Evolutionary conservation across 2,888 invertebrate genomes (phyloP).

Genomic region (Psococerastis gibbosa): DNA sequence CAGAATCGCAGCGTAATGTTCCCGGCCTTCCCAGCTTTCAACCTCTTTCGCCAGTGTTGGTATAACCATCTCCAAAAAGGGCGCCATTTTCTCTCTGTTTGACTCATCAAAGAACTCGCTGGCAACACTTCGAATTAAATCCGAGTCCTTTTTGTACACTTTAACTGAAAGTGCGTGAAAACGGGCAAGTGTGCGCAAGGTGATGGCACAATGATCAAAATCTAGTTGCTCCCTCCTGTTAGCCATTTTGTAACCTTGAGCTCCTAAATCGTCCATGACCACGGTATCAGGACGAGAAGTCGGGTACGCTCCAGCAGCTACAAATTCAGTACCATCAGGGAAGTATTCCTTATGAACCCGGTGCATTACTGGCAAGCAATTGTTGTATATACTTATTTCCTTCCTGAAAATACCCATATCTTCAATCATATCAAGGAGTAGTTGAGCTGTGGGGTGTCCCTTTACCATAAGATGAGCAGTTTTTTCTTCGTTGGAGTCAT

Average conservation of each 20-base stretch:
- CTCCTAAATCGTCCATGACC: constrained; percentile 20
- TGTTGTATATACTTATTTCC: background rate
- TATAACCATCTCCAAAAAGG: background rate
- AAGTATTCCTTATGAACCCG: background rate
- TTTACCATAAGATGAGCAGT: background rate
- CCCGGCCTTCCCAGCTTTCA: background rate
- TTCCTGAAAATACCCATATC: constrained; percentile 6
- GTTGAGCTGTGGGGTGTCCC: background rate
- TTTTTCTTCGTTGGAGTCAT: background rate
- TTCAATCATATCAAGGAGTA: constrained; percentile 3
- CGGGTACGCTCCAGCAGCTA: background rate
- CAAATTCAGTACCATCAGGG: background rate
- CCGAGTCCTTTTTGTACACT: constrained; percentile 19
- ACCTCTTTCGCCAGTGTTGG: background rate
- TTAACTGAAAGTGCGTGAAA: constrained; percentile 22
- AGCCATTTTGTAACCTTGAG: constrained; percentile 18
- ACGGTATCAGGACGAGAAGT: constrained; percentile 12
- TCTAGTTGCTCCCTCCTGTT: constrained; percentile 19
- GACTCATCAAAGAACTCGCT: constrained; percentile 1
- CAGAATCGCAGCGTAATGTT: background rate
- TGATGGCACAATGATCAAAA: constrained; percentile 19
- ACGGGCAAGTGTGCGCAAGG: constrained; percentile 18
- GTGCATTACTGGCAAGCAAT: constrained; percentile 2
- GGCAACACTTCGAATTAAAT: background rate
- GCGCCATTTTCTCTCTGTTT: constrained; percentile 1